Evolutionary conservation across 2,113 vertebrate genomes (phyloP).

Genomic region (Phalacrocorax aristotelis): DNA sequence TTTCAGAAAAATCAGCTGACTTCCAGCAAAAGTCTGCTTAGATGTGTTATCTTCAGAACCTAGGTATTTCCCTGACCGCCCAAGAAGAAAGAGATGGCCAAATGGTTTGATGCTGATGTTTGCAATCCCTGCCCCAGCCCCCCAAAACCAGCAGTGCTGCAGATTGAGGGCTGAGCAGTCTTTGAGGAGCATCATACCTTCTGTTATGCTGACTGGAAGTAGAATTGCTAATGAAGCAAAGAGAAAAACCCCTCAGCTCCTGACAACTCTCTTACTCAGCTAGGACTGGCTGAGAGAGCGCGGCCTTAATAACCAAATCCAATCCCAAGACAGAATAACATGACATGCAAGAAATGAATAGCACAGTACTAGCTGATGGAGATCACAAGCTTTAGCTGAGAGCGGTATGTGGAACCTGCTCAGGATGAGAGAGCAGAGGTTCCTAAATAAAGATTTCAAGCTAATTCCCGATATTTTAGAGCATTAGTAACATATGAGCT

Average conservation of each 20-base stretch:
- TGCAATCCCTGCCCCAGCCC: neutral
- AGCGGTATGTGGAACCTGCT: neutral
- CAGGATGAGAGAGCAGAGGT: neutral
- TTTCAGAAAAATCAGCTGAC: neutral
- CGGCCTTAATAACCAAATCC: neutral
- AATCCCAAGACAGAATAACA: neutral
- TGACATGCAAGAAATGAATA: rapidly evolving
- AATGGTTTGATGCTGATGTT: neutral
- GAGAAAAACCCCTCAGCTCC: neutral
- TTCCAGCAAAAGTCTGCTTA: neutral
- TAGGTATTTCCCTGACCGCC: neutral
- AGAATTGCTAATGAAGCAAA: neutral
- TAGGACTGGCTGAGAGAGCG: neutral
- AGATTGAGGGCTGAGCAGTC: neutral
- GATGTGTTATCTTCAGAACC: neutral
- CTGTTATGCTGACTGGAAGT: neutral
- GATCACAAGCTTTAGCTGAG: neutral
- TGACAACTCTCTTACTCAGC: neutral
- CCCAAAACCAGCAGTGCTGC: neutral
- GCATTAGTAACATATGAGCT: neutral
- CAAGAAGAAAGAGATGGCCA: neutral
- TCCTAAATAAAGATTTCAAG: neutral
- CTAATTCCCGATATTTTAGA: neutral
- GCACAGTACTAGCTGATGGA: neutral
- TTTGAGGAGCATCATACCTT: neutral